These are phyloP conservation scores for Laspeyria flexula DNA, from an alignment of 2,888 invertebrate genomes.

Conservation along the genomic window DNA sequence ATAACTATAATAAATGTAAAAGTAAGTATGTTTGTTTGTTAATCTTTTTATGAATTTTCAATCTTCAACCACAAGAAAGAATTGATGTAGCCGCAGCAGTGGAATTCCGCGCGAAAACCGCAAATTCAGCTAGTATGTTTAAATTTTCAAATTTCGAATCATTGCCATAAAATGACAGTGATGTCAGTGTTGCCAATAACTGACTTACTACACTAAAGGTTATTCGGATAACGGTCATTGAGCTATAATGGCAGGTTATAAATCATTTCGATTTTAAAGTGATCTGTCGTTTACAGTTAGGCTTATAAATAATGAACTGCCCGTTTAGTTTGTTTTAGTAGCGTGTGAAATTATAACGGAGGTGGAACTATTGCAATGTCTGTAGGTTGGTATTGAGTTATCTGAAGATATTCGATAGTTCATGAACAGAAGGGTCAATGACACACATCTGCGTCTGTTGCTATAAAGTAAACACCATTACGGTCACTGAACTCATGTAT, in stretches of 20 bases:
- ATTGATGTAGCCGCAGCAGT: no score
- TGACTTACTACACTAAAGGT: conserved; percentile 26
- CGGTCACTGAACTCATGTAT: no score
- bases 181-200: conserved; percentile 18
- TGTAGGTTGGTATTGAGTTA: no score
- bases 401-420: no score
- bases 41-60: no score
- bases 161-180: conserved; percentile 7
- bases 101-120: no score
- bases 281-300: conserved; percentile 39
- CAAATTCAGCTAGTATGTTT: conserved; percentile 4
- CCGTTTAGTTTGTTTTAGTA: conserved; percentile 12
- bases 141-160: neutral
- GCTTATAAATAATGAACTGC: conserved; percentile 15
- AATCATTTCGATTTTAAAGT: conserved; percentile 32
- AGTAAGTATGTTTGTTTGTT: no score
- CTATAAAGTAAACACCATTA: no score
- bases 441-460: no score
- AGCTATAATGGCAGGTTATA: conserved; percentile 27
- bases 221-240: conserved; percentile 34
- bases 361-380: neutral
- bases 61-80: no score
- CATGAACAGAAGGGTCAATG: no score
- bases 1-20: no score
- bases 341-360: conserved; percentile 5